Conservation (phyloP, 2,888 invertebrate genomes). For the Drosophila birchii region DNA sequence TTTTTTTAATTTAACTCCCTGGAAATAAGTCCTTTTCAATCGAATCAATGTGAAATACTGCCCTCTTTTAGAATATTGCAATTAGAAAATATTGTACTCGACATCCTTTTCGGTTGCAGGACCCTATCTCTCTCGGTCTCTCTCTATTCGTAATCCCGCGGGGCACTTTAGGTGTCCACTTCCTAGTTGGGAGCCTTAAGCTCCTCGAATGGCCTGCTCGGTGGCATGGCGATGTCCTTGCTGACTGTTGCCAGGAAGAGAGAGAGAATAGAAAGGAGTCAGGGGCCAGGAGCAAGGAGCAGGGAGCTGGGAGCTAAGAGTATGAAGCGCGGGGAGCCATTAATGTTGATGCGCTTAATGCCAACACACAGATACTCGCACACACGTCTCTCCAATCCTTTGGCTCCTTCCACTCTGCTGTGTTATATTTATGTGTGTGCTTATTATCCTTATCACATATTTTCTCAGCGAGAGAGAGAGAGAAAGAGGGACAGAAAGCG, state of each 20-base stretch:
- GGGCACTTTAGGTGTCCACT: constrained; percentile 39
- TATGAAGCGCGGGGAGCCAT: constrained; percentile 21
- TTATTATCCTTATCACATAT: constrained; percentile 50
- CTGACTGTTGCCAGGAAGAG: constrained; percentile 31
- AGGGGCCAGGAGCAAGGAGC: not conserved
- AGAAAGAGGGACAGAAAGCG: not conserved
- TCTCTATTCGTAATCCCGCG: not conserved
- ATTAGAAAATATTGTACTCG: not conserved
- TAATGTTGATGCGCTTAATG: constrained; percentile 52
- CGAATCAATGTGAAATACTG: not conserved
- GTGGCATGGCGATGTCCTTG: constrained; percentile 26
- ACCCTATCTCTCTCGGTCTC: not conserved
- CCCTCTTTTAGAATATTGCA: not conserved
- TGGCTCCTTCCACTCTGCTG: constrained; percentile 13
- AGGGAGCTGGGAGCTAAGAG: not conserved
- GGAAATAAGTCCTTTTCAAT: not conserved
- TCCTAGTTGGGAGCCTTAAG: constrained; percentile 43
- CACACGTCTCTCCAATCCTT: constrained; percentile 29
- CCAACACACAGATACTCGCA: constrained; percentile 11
- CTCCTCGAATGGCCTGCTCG: constrained; percentile 30
- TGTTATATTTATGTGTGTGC: constrained; percentile 36
- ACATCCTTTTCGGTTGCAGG: not conserved
- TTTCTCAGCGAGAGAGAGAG: constrained; percentile 9
- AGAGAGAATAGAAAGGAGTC: not conserved
- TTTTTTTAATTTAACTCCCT: not conserved